Percentiles rank a stretch among this genome's conserved stretches.
Evolutionary conservation across 2,888 invertebrate species (phyloP).

Genomic region (Leucophora obtusa): DNA sequence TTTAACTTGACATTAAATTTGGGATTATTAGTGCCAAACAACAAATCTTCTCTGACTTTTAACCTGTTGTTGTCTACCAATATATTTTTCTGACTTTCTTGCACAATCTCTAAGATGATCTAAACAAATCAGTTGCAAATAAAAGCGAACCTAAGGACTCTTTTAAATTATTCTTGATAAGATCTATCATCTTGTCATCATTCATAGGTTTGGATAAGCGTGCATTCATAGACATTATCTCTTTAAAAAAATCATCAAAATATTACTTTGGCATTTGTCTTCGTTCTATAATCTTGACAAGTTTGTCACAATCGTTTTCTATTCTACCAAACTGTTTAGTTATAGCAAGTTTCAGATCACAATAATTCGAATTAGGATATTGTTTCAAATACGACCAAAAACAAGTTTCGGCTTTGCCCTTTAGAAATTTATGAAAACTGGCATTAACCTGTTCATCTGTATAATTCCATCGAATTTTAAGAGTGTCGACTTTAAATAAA

Average conservation of each 20-base stretch:
- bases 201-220: conserved; percentile 11
- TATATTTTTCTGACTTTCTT: conserved; percentile 1
- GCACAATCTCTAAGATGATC: conserved; percentile 11
- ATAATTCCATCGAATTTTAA: background rate
- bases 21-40: too few relatives aligned
- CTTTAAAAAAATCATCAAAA: conserved; percentile 18
- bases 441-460: background rate
- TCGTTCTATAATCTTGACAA: conserved; percentile 4
- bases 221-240: conserved; percentile 11
- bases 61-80: background rate
- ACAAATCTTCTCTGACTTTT: too few relatives aligned
- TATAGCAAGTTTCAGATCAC: background rate
- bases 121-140: conserved; percentile 7
- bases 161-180: conserved; percentile 26
- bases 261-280: conserved; percentile 7
- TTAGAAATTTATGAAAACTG: background rate
- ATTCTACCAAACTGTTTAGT: conserved; percentile 4
- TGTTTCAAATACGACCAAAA: background rate
- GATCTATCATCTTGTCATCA: conserved; percentile 10
- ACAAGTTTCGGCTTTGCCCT: conserved; percentile 5
- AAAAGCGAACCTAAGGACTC: conserved; percentile 6
- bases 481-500: conserved; percentile 14
- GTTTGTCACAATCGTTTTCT: conserved; percentile 8
- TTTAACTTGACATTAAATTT: too few relatives aligned
- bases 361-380: background rate